These are phyloP conservation scores for Cyclina sinensis DNA, from an alignment of 1,140 invertebrate species.

Conservation along the genomic window DNA sequence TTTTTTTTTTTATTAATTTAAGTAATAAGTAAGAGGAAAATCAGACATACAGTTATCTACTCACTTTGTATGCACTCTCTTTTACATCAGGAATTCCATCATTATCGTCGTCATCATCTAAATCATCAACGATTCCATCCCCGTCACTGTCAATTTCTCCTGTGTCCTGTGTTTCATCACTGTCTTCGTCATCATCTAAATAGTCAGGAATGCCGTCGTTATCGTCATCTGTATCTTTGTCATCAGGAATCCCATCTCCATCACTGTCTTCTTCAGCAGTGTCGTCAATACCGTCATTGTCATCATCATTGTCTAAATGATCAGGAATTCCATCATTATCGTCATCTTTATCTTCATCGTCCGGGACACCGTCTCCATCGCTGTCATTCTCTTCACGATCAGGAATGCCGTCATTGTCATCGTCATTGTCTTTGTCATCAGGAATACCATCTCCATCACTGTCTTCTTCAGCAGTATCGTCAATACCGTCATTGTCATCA, in stretches of 20 bases:
- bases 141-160: constrained; percentile 75
- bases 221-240: constrained; percentile 72
- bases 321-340: constrained; percentile 78
- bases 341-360: constrained; percentile 76
- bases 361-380: constrained; percentile 76
- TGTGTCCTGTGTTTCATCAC: constrained; percentile 79
- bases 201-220: constrained; percentile 78
- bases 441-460: constrained; percentile 43
- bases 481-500: constrained; percentile 81
- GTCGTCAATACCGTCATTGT: constrained; percentile 75
- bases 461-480: constrained; percentile 61
- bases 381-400: constrained; percentile 76
- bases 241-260: constrained; percentile 79
- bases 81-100: constrained; percentile 78
- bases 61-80: constrained; percentile 67
- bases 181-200: constrained; percentile 80
- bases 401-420: constrained; percentile 82
- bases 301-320: constrained; percentile 75
- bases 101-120: constrained; percentile 71
- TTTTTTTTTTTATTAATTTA: too few relatives aligned
- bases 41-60: background rate
- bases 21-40: too few relatives aligned
- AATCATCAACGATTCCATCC: constrained; percentile 79
- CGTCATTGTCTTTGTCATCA: constrained; percentile 78
- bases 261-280: constrained; percentile 69